phyloP scores from a whole-genome alignment of 2,888 invertebrate genomes.

The Neoaliturus tenellus region DNA sequence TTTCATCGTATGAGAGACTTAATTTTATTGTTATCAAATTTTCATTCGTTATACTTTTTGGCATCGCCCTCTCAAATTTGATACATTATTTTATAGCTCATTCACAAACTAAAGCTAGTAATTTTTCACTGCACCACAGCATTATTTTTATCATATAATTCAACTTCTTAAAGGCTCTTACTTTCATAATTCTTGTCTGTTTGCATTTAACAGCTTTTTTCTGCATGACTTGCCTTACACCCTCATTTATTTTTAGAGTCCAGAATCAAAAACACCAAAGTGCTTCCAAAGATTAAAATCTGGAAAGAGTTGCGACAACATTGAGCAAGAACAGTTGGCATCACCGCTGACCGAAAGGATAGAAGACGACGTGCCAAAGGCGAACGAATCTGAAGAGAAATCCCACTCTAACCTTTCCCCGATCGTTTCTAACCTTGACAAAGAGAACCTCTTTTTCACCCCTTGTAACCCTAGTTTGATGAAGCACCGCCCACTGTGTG shows the following conservation, averaged over 20 bases:
- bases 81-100: too few relatives aligned
- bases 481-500: conserved; percentile 54
- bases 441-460: conserved; percentile 51
- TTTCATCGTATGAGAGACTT: too few relatives aligned
- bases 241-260: conserved; percentile 17
- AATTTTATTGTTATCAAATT: too few relatives aligned
- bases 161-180: too few relatives aligned
- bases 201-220: conserved; percentile 5
- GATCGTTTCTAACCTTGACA: neutral
- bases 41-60: too few relatives aligned
- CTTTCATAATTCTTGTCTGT: too few relatives aligned
- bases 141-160: too few relatives aligned
- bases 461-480: conserved; percentile 49
- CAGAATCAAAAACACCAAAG: conserved; percentile 39
- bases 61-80: too few relatives aligned
- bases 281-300: conserved; percentile 43
- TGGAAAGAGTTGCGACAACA: conserved; percentile 48
- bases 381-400: neutral
- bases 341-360: neutral
- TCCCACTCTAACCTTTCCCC: conserved; percentile 5
- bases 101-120: too few relatives aligned
- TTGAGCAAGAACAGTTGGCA: neutral
- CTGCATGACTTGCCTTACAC: conserved; percentile 17
- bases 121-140: too few relatives aligned
- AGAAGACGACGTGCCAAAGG: neutral